Conservation (phyloP, 2,113 vertebrate species). For the Alligator sinensis region DNA sequence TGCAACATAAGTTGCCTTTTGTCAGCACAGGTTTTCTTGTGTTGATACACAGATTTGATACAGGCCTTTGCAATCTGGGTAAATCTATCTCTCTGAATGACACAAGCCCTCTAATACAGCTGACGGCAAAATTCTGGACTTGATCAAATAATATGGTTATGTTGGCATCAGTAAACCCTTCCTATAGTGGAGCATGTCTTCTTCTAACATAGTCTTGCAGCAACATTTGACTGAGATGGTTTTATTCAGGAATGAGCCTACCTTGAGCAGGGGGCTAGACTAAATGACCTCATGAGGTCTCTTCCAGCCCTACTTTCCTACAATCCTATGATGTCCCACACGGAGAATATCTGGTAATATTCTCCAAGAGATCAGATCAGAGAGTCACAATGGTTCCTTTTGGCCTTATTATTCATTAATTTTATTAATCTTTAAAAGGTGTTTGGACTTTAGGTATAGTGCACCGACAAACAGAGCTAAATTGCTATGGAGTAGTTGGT, state of each 20-base stretch:
- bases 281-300: no score
- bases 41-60: background rate
- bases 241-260: no score
- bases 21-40: background rate
- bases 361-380: background rate
- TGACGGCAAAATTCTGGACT: no score
- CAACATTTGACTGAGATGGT: background rate
- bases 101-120: background rate
- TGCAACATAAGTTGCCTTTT: accelerated
- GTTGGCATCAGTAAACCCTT: background rate
- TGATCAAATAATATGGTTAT: background rate
- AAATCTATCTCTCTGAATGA: background rate
- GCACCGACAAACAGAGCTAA: background rate
- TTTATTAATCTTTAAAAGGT: background rate
- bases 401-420: background rate
- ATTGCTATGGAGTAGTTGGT: background rate
- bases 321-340: background rate
- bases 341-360: background rate
- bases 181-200: accelerated
- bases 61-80: background rate
- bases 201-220: background rate
- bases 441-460: background rate
- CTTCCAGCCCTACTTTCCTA: no score
- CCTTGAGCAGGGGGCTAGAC: no score
- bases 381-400: background rate